Conservation (phyloP, 1,140 invertebrate genomes). For the Nephila pilipes region DNA sequence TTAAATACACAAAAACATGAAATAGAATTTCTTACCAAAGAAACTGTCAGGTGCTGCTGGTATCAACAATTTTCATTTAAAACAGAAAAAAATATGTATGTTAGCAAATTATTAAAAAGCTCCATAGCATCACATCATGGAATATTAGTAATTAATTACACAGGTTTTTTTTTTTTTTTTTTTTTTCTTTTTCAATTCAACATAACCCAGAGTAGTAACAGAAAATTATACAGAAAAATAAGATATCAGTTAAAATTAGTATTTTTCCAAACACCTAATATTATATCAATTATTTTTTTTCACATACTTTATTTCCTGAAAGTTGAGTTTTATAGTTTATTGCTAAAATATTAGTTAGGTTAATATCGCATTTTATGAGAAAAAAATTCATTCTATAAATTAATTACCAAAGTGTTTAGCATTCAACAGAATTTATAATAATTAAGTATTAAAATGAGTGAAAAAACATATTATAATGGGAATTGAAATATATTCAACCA, state of each 20-base stretch:
- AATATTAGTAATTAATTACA: conserved; percentile 37
- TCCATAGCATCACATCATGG: background rate
- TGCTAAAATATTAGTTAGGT: no score
- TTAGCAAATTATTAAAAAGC: conserved; percentile 51
- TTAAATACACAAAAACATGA: background rate
- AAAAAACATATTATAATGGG: no score
- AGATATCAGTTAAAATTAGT: conserved; percentile 23
- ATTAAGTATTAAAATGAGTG: no score
- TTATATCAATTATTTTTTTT: background rate
- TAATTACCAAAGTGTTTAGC: no score
- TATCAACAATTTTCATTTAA: conserved; percentile 49
- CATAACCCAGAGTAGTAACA: background rate
- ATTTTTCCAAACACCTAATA: background rate
- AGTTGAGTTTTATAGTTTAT: no score
- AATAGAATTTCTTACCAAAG: conserved; percentile 92
- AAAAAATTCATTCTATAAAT: no score
- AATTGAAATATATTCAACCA: no score
- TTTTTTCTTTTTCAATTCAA: background rate
- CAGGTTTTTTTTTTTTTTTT: no score
- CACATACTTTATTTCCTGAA: no score
- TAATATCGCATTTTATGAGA: no score
- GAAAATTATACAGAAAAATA: background rate
- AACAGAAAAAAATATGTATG: conserved; percentile 43
- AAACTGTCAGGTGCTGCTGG: conserved; percentile 97
- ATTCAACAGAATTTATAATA: no score